phyloP scores from a whole-genome alignment of 2,113 vertebrate species.

The Eulemur rufifrons region DNA sequence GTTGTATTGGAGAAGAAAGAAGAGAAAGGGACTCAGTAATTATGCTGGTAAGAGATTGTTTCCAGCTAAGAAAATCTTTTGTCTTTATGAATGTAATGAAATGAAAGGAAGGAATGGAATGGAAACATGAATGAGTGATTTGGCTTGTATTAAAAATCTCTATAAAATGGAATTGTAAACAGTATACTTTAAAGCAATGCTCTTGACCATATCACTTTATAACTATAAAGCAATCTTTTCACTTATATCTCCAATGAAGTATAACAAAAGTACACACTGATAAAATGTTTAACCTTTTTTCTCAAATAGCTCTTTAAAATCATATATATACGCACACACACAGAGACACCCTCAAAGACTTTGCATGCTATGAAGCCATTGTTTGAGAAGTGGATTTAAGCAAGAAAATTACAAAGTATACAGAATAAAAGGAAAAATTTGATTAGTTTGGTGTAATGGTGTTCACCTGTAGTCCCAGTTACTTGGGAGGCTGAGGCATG shows the following conservation, averaged over 20 bases:
- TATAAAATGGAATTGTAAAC: constrained; percentile 69
- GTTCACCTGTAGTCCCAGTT: too few relatives aligned
- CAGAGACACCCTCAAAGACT: constrained; percentile 27
- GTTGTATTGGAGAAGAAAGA: constrained; percentile 99
- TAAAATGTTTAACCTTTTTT: constrained; percentile 48
- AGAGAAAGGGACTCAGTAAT: constrained; percentile 99
- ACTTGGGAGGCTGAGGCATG: too few relatives aligned
- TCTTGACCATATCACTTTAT: constrained; percentile 68
- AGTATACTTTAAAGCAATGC: constrained; percentile 70
- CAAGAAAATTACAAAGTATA: constrained; percentile 3
- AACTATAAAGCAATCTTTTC: constrained; percentile 36
- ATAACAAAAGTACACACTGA: background rate
- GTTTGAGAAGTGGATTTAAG: background rate
- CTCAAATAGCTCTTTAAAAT: constrained; percentile 26
- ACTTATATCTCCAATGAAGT: background rate
- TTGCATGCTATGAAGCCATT: background rate
- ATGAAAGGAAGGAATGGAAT: constrained; percentile 32
- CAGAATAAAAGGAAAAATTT: background rate
- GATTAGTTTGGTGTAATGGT: too few relatives aligned
- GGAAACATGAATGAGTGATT: background rate
- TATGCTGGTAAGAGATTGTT: constrained; percentile 92
- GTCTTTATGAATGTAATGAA: constrained; percentile 24
- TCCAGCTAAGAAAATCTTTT: constrained; percentile 39
- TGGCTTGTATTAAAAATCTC: constrained; percentile 66
- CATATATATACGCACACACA: background rate